Conservation (phyloP, 2,888 invertebrate genomes). For the Folsomia candida region DNA sequence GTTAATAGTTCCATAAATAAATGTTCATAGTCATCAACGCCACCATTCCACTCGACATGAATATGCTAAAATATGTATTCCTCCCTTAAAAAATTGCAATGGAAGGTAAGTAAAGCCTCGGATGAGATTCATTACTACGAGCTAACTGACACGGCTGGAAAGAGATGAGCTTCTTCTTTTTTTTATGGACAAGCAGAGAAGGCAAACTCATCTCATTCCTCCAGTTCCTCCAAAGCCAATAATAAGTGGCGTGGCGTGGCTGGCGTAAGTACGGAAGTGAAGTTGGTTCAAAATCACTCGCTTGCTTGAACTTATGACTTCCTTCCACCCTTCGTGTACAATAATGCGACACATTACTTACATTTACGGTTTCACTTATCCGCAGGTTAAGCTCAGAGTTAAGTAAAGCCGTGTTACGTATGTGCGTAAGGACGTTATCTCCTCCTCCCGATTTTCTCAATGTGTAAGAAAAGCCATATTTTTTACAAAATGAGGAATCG, state of each 20-base stretch:
- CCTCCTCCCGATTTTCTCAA: too few relatives aligned
- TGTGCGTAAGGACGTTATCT: too few relatives aligned
- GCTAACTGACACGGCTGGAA: conserved; percentile 7
- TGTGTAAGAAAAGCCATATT: too few relatives aligned
- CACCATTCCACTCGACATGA: conserved; percentile 23
- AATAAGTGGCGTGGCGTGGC: too few relatives aligned
- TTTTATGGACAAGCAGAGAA: background rate
- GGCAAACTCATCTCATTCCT: background rate
- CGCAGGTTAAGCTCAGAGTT: too few relatives aligned
- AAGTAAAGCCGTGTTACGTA: too few relatives aligned
- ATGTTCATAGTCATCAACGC: conserved; percentile 30
- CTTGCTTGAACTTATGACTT: conserved; percentile 3
- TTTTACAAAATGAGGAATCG: too few relatives aligned
- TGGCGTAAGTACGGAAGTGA: conserved; percentile 11
- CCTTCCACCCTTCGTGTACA: background rate
- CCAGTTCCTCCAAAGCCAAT: too few relatives aligned
- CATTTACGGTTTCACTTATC: background rate
- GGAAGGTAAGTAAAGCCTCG: conserved; percentile 7
- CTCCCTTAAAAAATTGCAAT: conserved; percentile 17
- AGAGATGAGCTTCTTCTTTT: too few relatives aligned
- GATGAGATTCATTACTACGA: conserved; percentile 11
- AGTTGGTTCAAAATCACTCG: background rate
- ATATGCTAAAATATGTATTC: conserved; percentile 29
- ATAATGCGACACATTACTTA: conserved; percentile 3
- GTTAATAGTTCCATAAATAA: conserved; percentile 43